Conservation (phyloP, 2,797 vertebrate species). For the Leptodactylus fallax region DNA sequence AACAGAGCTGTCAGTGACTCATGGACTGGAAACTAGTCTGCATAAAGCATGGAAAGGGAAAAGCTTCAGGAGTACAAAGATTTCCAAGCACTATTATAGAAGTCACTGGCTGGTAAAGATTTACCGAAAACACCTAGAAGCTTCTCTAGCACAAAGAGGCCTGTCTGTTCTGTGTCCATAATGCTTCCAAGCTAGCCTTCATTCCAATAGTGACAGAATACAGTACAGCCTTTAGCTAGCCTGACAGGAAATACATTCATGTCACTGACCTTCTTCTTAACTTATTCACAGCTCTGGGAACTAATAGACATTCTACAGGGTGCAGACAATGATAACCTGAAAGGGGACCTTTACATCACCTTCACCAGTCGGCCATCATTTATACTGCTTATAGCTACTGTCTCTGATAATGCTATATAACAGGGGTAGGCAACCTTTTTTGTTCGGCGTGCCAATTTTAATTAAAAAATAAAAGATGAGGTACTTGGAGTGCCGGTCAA, state of each 20-base stretch:
- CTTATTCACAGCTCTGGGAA: conserved; percentile 33
- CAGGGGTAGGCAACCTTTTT: too few species aligned
- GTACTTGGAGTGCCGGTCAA: too few species aligned
- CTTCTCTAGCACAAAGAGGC: background rate
- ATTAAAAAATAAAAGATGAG: too few species aligned
- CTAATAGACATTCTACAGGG: conserved; percentile 22
- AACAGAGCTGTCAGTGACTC: background rate
- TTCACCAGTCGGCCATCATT: background rate
- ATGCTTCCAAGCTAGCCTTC: conserved; percentile 17
- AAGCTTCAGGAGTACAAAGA: background rate
- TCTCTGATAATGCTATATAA: background rate
- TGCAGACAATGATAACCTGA: conserved; percentile 38
- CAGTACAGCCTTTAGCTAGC: conserved; percentile 4
- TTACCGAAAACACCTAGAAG: conserved; percentile 19
- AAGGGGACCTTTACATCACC: background rate
- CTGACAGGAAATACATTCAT: conserved; percentile 47
- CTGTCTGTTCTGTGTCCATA: conserved; percentile 22
- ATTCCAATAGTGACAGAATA: conserved; percentile 13
- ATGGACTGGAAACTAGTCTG: background rate
- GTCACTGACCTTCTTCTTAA: conserved; percentile 39
- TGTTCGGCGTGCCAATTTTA: too few species aligned
- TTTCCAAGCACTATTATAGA: background rate
- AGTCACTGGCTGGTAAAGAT: background rate
- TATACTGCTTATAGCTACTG: background rate
- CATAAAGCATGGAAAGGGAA: background rate